Evolutionary conservation across 1,140 invertebrate species (phyloP).

Genomic region (Oreohelix idahoensis): DNA sequence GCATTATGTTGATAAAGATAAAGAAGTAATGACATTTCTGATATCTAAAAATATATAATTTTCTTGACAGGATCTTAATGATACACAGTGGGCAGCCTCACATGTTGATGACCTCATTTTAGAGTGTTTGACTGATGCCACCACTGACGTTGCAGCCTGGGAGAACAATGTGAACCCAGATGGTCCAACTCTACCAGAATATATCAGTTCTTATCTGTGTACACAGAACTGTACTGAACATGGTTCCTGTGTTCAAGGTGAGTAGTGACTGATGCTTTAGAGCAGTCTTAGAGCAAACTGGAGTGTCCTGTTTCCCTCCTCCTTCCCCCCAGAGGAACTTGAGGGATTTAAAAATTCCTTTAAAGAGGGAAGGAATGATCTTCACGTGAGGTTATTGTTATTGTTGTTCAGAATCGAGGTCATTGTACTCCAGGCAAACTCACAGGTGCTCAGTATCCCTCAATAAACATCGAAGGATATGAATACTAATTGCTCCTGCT

Average conservation of each 20-base stretch:
- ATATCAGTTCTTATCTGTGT: not conserved
- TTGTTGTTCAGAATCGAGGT: too few species aligned
- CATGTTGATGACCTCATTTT: constrained; percentile 40
- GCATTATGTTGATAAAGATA: not conserved
- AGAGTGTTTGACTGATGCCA: constrained; percentile 39
- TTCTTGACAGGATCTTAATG: constrained; percentile 29
- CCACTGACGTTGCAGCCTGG: not conserved
- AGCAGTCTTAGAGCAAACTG: too few species aligned
- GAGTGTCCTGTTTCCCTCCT: too few species aligned
- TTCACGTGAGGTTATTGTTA: too few species aligned
- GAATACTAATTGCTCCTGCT: too few species aligned
- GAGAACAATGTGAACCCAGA: not conserved
- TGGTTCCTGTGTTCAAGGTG: not conserved
- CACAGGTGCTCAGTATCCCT: too few species aligned
- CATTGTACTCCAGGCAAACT: too few species aligned
- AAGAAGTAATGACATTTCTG: not conserved
- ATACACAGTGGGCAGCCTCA: constrained; percentile 40
- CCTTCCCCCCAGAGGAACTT: too few species aligned
- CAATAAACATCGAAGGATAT: too few species aligned
- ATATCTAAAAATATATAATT: too few species aligned
- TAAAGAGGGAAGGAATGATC: too few species aligned
- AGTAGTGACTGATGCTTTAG: not conserved
- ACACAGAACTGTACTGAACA: not conserved
- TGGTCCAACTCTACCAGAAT: not conserved
- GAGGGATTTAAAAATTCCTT: too few species aligned